A percentile compares a stretch with the other conserved stretches of the same genome.
These are phyloP conservation scores for Lateolabrax maculatus DNA, from an alignment of 2,797 vertebrate species.

Conservation along the genomic window DNA sequence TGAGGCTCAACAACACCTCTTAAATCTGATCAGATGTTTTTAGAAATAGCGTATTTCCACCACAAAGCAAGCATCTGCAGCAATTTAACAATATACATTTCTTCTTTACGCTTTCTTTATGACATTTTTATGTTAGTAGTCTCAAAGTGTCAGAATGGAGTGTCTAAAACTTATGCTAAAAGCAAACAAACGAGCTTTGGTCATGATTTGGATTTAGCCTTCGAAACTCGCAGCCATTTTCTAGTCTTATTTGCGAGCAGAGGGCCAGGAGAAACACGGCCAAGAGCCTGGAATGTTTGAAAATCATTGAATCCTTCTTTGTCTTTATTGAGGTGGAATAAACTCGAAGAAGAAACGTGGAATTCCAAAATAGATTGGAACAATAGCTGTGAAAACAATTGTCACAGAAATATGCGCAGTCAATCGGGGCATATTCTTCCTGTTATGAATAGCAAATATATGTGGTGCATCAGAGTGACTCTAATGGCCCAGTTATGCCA, in stretches of 20 bases:
- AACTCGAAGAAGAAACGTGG: conserved; percentile 58
- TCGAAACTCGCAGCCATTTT: background rate
- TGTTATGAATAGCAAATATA: conserved; percentile 81
- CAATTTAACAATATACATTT: background rate
- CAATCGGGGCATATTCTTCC: conserved; percentile 66
- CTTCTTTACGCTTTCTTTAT: background rate
- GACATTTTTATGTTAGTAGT: background rate
- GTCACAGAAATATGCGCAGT: conserved; percentile 72
- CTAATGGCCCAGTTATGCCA: conserved; percentile 77
- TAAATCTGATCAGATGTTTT: background rate
- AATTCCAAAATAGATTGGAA: conserved; percentile 77
- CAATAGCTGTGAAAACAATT: conserved; percentile 79
- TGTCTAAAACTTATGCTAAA: background rate
- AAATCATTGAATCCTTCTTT: conserved; percentile 55
- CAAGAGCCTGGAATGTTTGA: conserved; percentile 50
- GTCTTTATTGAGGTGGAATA: conserved; percentile 66
- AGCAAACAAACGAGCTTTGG: background rate
- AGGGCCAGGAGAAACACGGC: conserved; percentile 9
- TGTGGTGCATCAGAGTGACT: conserved; percentile 74
- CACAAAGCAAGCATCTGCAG: background rate
- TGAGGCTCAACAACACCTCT: background rate
- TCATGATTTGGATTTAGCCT: background rate
- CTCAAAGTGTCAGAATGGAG: background rate
- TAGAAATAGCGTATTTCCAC: conserved; percentile 1
- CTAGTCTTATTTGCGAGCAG: background rate